These are phyloP conservation scores for Neosilurus hyrtlii DNA, from an alignment of 2,797 vertebrate species.

Conservation along the genomic window DNA sequence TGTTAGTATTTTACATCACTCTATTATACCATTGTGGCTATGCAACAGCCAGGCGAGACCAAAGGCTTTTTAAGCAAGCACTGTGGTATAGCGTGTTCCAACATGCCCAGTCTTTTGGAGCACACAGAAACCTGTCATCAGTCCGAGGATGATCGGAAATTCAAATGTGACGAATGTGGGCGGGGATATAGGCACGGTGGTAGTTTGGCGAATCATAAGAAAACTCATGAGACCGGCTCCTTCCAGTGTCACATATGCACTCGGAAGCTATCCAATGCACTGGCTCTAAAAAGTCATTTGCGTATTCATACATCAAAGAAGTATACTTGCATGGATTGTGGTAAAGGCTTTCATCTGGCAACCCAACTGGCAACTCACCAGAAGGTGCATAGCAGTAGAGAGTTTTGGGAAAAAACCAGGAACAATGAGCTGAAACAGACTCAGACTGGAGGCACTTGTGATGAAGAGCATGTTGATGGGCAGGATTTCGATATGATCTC, in stretches of 20 bases:
- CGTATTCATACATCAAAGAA: slow-evolving; percentile 82
- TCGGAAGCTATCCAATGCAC: slow-evolving; percentile 81
- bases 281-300: slow-evolving; percentile 85
- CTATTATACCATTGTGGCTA: slow-evolving; percentile 59
- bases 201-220: slow-evolving; percentile 84
- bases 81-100: slow-evolving; percentile 64
- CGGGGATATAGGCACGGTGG: slow-evolving; percentile 83
- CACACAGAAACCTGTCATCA: slow-evolving; percentile 68
- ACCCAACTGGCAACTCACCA: slow-evolving; percentile 76
- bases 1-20: slow-evolving; percentile 41
- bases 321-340: slow-evolving; percentile 76
- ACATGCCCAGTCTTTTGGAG: slow-evolving; percentile 69
- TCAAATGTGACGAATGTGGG: slow-evolving; percentile 82
- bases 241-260: slow-evolving; percentile 81
- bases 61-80: slow-evolving; percentile 71
- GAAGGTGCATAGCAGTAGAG: slow-evolving; percentile 66
- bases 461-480: slow-evolving; percentile 46
- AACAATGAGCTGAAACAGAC: slow-evolving; percentile 54
- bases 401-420: slow-evolving; percentile 55
- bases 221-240: slow-evolving; percentile 81
- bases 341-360: slow-evolving; percentile 77
- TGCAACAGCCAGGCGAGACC: slow-evolving; percentile 64
- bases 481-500: slow-evolving; percentile 50
- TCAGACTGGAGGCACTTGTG: slow-evolving; percentile 37
- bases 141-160: slow-evolving; percentile 73